A percentile compares a stretch with the other conserved stretches of the same genome.
These are phyloP conservation scores for Cremastinae sp. DNA, from an alignment of 2,888 invertebrate species.

Conservation along the genomic window DNA sequence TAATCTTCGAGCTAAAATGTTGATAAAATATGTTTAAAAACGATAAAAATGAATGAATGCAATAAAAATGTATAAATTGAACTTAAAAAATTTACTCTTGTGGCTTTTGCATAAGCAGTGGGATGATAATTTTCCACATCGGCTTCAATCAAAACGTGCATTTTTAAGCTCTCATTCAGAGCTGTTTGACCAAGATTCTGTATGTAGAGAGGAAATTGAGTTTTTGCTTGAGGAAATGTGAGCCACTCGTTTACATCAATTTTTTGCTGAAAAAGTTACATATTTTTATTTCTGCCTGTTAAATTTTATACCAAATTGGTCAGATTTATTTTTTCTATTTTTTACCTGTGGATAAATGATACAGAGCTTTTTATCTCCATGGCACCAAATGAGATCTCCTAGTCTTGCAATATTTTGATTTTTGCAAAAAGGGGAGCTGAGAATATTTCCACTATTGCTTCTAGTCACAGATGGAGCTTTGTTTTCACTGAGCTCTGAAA, in stretches of 20 bases:
- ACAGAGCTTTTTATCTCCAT: slow-evolving; percentile 82
- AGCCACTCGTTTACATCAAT: slow-evolving; percentile 80
- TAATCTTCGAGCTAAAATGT: slow-evolving; percentile 87
- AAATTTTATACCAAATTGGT: slow-evolving; percentile 1
- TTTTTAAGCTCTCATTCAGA: slow-evolving; percentile 69
- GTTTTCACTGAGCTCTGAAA: slow-evolving; percentile 38
- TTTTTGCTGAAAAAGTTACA: slow-evolving; percentile 77
- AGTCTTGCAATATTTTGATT: slow-evolving; percentile 83
- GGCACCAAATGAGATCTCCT: slow-evolving; percentile 84
- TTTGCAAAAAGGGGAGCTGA: slow-evolving; percentile 83
- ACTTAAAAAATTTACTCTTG: slow-evolving; percentile 70
- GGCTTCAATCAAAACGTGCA: slow-evolving; percentile 79
- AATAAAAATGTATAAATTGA: neutral
- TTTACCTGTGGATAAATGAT: slow-evolving; percentile 83
- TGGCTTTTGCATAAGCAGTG: slow-evolving; percentile 70
- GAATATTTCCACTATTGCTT: slow-evolving; percentile 62
- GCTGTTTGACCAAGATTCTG: slow-evolving; percentile 70
- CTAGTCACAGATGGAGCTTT: slow-evolving; percentile 49
- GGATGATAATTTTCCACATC: slow-evolving; percentile 73
- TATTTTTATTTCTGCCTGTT: slow-evolving; percentile 9
- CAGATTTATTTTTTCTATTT: slow-evolving; percentile 30
- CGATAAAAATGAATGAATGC: slow-evolving; percentile 14
- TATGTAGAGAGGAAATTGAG: slow-evolving; percentile 78
- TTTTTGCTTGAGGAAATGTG: slow-evolving; percentile 75
- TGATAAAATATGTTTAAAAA: no score